A percentile compares a stretch with the other conserved stretches of the same genome.
Evolutionary conservation across 1,140 invertebrate genomes (phyloP).

Genomic region (Pygmarrhopalites habei): DNA sequence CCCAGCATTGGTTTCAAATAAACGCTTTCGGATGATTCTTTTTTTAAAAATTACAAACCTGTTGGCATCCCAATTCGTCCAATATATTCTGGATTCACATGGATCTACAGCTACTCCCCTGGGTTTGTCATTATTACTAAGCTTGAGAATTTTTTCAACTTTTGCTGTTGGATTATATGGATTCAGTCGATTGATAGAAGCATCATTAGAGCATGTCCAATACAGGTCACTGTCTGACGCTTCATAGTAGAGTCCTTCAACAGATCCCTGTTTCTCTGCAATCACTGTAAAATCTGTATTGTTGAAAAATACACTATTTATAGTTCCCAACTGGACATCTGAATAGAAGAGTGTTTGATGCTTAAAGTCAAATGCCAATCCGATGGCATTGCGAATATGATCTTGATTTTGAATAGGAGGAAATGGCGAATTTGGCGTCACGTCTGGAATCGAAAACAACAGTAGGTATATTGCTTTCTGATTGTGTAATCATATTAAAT

Average conservation of each 20-base stretch:
- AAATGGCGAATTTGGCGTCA: conserved; percentile 66
- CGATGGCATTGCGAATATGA: conserved; percentile 74
- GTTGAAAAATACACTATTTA: conserved; percentile 76
- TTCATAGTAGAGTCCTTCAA: conserved; percentile 39
- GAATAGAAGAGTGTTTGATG: conserved; percentile 69
- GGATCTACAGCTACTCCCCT: conserved; percentile 73
- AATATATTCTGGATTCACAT: conserved; percentile 50
- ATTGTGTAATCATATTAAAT: too few species aligned
- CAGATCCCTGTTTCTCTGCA: conserved; percentile 47
- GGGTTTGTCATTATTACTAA: conserved; percentile 65
- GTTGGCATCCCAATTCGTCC: conserved; percentile 36
- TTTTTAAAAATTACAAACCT: too few species aligned
- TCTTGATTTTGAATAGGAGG: conserved; percentile 61
- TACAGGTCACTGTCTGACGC: conserved; percentile 42
- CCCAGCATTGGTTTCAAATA: conserved; percentile 26
- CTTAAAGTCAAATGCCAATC: conserved; percentile 69
- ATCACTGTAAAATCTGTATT: conserved; percentile 62
- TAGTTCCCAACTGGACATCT: conserved; percentile 74
- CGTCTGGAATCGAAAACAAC: too few species aligned
- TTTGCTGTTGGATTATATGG: conserved; percentile 44
- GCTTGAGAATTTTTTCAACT: conserved; percentile 58
- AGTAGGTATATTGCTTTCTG: too few species aligned
- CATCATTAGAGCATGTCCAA: conserved; percentile 77
- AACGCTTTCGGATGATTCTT: conserved; percentile 17
- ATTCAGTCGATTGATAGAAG: conserved; percentile 60